Conservation (phyloP, 2,113 vertebrate genomes). For the Carassius auratus region DNA sequence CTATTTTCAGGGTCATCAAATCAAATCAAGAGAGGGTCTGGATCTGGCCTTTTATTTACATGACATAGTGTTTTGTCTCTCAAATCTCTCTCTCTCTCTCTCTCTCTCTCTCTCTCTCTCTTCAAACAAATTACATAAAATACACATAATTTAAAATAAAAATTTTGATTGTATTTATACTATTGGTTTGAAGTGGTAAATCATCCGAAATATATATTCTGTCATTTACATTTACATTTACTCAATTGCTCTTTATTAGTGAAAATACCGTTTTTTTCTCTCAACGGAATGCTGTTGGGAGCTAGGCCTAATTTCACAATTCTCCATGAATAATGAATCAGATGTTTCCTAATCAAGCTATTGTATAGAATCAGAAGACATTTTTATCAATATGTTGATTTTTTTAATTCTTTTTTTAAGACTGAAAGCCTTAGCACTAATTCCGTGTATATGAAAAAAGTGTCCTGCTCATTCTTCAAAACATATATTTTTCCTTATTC, state of each 20-base stretch:
- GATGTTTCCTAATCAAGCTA: not conserved
- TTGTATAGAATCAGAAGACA: not conserved
- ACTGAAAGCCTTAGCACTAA: not conserved
- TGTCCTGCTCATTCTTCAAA: not conserved
- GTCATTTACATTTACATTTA: too few relatives aligned
- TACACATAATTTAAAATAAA: not conserved
- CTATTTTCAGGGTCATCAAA: conserved; percentile 11
- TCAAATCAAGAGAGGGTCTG: not conserved
- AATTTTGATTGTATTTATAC: not conserved
- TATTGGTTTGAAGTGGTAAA: too few relatives aligned
- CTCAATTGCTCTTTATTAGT: not conserved
- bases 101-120: not conserved
- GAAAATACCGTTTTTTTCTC: not conserved
- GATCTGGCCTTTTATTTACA: not conserved
- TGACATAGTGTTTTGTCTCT: not conserved
- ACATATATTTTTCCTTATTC: not conserved
- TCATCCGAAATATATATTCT: too few relatives aligned
- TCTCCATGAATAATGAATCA: not conserved
- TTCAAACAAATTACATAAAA: not conserved
- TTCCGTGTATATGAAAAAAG: not conserved
- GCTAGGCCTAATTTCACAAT: not conserved
- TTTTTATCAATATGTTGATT: not conserved
- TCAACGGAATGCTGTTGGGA: not conserved
- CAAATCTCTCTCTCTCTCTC: not conserved
- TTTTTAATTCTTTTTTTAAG: not conserved